phyloP scores from a whole-genome alignment of 2,888 invertebrate genomes.

The Cataglyphis cursor region DNA sequence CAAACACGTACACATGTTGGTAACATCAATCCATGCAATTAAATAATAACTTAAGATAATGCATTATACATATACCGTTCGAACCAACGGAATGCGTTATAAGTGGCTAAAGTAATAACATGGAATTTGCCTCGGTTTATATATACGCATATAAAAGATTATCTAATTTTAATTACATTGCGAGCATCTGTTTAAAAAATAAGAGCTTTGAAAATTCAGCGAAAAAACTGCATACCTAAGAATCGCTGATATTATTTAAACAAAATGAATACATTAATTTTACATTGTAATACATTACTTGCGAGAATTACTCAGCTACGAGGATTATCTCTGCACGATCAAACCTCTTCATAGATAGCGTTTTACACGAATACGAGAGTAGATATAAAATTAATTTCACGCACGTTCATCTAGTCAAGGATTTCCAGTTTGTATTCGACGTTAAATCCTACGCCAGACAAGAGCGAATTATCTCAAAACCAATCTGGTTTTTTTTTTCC shows the following conservation, averaged over 20 bases:
- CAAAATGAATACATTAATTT: background rate
- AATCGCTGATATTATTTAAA: background rate
- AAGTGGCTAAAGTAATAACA: background rate
- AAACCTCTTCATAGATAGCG: background rate
- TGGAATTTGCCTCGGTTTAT: background rate
- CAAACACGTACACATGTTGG: background rate
- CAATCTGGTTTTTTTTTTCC: conserved; percentile 17
- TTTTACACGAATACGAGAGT: background rate
- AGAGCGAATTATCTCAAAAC: background rate
- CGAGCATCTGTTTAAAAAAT: background rate
- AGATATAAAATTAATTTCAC: conserved; percentile 16
- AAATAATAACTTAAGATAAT: background rate
- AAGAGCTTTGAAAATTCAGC: background rate
- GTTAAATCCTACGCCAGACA: conserved; percentile 7
- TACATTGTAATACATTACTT: background rate
- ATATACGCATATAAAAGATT: background rate
- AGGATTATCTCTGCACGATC: background rate
- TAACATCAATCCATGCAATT: background rate
- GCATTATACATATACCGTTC: background rate
- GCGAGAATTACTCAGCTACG: background rate
- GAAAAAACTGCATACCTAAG: background rate
- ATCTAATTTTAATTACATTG: background rate
- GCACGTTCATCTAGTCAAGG: conserved; percentile 22
- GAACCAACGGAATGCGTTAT: background rate
- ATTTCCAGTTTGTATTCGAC: conserved; percentile 24